Base-by-base conservation (phyloP, 2,113 vertebrate species). In the Naja naja region DNA sequence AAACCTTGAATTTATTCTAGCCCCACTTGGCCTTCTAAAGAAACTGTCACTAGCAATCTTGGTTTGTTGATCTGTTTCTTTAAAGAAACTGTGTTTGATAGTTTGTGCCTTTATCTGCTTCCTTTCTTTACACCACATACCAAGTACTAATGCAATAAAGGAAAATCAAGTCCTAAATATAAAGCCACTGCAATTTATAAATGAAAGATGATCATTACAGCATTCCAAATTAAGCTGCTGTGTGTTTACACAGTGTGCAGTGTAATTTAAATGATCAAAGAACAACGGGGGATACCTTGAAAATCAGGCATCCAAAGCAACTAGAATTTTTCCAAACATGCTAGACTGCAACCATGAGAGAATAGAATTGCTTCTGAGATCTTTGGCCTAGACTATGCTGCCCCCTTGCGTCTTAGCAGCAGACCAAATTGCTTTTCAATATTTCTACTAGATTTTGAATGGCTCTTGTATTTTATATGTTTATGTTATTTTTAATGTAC, bases 371-470 rank as follows among this genome's bases (percentile, higher is more conserved):
- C 54, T 23, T 11, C 88, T 43, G 89, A 16, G 22, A 23, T 53
- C 58, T 60, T 74, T 89, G 53, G 52, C 74, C 74, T 85, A 30
- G 45, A 27, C 88, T 20, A 93, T 95, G 96, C 96, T 94, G 96
- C 94, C 98, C 97, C 94, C 98, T 98, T 93, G 96, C 95, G 98
- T 96, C 94, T 90, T 43, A 87, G 47, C 1, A 89, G 47, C 45
- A 89, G 54, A 34, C 16, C 25, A 23, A 53, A n/a, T 54, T 54
- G 49, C 53, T 89, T 89, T 53, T 55, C 74, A 30, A 18, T 22
- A 20, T 25, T 43, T 39, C 7, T 85, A 56, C 34, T 8, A 3
- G 45, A 18, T 27, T 56, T 45, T 49, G 64, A 92, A 89, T 49
- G 25, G 30, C 7, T 30, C 30, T 11, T 30, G 23, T 27, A 27